Percentiles rank a stretch among this genome's conserved stretches.
phyloP scores from a whole-genome alignment of 2,888 invertebrate species.

The Alitta virens region DNA sequence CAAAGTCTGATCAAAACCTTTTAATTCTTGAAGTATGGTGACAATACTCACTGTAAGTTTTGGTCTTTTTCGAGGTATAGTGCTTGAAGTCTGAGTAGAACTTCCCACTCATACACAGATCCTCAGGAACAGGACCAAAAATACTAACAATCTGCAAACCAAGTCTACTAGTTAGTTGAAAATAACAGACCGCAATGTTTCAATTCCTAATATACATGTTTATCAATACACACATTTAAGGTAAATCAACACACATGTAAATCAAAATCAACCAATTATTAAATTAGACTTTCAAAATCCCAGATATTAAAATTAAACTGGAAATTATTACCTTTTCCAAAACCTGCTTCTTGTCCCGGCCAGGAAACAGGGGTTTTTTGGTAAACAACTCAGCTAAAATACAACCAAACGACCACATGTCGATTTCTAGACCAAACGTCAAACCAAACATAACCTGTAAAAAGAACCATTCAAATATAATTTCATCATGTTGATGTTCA shows the following conservation, averaged over 20 bases:
- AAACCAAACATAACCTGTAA: slow-evolving; percentile 48
- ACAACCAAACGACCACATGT: slow-evolving; percentile 53
- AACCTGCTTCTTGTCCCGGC: slow-evolving; percentile 35
- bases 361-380: slow-evolving; percentile 39
- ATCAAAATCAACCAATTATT: too few relatives aligned
- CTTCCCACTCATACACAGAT: slow-evolving; percentile 41
- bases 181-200: too few relatives aligned
- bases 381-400: slow-evolving; percentile 46
- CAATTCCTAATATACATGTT: too few relatives aligned
- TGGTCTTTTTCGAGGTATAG: slow-evolving; percentile 28
- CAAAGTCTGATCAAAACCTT: background rate
- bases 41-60: slow-evolving; percentile 30
- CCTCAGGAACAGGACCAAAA: slow-evolving; percentile 42
- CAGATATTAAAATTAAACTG: too few relatives aligned
- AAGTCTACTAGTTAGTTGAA: background rate
- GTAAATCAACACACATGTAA: too few relatives aligned
- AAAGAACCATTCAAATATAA: background rate
- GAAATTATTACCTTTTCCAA: slow-evolving; percentile 38
- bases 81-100: slow-evolving; percentile 33
- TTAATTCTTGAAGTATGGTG: background rate
- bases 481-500: too few relatives aligned
- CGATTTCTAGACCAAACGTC: slow-evolving; percentile 49
- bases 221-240: too few relatives aligned
- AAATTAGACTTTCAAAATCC: too few relatives aligned
- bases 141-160: slow-evolving; percentile 30